Base-by-base conservation (phyloP, 2,797 vertebrate species). In the Enteromius unitaeniatus region DNA sequence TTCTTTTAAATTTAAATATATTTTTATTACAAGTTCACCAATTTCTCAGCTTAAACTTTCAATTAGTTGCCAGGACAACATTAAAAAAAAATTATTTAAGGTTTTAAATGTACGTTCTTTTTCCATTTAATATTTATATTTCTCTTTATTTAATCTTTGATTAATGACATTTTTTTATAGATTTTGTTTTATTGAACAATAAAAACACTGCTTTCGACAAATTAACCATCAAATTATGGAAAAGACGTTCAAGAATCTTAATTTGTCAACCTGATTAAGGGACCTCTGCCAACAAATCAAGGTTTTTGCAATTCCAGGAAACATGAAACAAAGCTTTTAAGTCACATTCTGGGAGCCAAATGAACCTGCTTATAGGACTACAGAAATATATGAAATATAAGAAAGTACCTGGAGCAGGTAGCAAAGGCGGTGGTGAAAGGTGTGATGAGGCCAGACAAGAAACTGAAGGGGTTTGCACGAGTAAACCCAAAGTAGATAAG, bases 341-440 rank as follows among this genome's bases (percentile, higher is more conserved):
- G 45, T 62, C 62, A 68, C n/a, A 42, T 42, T 68, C 28, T 73
- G 40, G 7, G 7, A 67, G 55, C 2, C 51, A 11, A 69, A 72
- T 72, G 0, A 85, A 70, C 5, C 21, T 73, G 15, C 49, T 67
- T 21, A 64, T 10, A 31, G 3, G 9, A 37, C 14, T 47, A 17
- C 42, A 67, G 31, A n/a, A n/a, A 40, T 40, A 58, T 40, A 76
- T 42, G 23, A 19, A 76, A 64, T 49, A 23, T 42, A 58, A 60
- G 5, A 78, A 83, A 53, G 83, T 86, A 97, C 96, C 96, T 97
- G 90, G 98, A 99, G 86, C 95, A 98, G 87, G 98, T 99, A 87
- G 97, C 98, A 81, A 99, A 99, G 40, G 98, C 98, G 0, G 98
- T 99, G 55, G 97, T 95, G 86, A 99, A 93, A 0, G 98, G 98